Evolutionary conservation across 2,113 vertebrate genomes (phyloP), one percentile per base, ranked within the genome.

Genomic region (Limanda limanda): DNA sequence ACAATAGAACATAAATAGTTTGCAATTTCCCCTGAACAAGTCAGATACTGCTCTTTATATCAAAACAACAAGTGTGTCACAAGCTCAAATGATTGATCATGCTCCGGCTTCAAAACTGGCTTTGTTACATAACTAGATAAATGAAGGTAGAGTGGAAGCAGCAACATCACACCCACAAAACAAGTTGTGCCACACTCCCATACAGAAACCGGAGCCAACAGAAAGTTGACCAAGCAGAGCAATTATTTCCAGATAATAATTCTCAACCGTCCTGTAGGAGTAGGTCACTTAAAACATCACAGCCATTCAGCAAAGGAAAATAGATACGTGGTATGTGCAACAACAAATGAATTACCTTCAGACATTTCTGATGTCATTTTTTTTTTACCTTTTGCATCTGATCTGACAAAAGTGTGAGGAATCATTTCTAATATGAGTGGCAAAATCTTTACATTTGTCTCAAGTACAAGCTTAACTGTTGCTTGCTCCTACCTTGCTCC

Each of bases 401-500:
- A 27, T 4, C 27, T 27, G 5, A 27, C 27, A 27, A 27, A 27
- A 27, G 27, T 27, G 27, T 27, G 27, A 27, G 1, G 27, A 27
- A 27, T 27, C 6, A 31, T 31, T 31, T 31, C 31, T 31, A 31
- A 31, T 7, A 31, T 5, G 31, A 31, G 31, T 31, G 31, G 31
- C 31, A 40, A 12, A 40, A 40, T 40, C 37, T 40, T 40, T 2
- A 40, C 37, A 40, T 40, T 11, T 2, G 11, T 40, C 37, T 40
- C 37, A 40, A 9, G 37, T 40, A 40, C 37, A 40, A 42, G 40
- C 40, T 11, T 13, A 12, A 51, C 18, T 7, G 17, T 14, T 56
- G 20, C 3, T 40, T 23, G 14, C n/a, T n/a, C 86, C 91, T 89
- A 96, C 97, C 92, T 92, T 96, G 95, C 84, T 99, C 97, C 91